These are phyloP conservation scores for Drosophila simulans DNA, from an alignment of 1,140 invertebrate species.

Conservation along the genomic window DNA sequence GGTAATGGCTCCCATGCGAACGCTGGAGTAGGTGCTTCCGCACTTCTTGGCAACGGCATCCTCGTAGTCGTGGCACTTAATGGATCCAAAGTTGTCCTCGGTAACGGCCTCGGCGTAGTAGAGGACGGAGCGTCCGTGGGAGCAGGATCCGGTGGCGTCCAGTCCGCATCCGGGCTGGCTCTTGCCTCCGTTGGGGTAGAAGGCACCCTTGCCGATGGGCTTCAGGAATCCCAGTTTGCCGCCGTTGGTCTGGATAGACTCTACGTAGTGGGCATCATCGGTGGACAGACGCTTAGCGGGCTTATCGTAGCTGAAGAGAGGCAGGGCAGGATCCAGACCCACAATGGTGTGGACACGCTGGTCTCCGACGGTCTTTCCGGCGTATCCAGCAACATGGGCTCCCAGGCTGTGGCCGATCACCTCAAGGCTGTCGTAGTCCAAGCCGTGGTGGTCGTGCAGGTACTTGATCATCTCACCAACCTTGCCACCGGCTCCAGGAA, in stretches of 20 bases:
- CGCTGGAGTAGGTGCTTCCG: slow-evolving; percentile 58
- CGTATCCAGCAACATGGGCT: slow-evolving; percentile 85
- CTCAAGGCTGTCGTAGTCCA: slow-evolving; percentile 47
- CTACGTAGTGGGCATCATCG: slow-evolving; percentile 74
- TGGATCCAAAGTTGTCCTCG: slow-evolving; percentile 55
- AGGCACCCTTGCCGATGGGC: slow-evolving; percentile 85
- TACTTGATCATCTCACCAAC: slow-evolving; percentile 73
- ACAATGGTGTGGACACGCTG: slow-evolving; percentile 64
- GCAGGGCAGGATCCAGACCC: slow-evolving; percentile 85
- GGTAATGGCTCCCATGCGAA: slow-evolving; percentile 83
- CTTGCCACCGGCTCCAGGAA: slow-evolving; percentile 85
- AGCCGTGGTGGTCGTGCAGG: slow-evolving; percentile 58
- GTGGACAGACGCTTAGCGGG: slow-evolving; percentile 81
- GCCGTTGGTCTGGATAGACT: slow-evolving; percentile 86
- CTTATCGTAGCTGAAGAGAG: slow-evolving; percentile 74
- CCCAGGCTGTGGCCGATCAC: slow-evolving; percentile 83
- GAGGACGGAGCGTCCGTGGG: slow-evolving; percentile 85
- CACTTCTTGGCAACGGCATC: slow-evolving; percentile 59
- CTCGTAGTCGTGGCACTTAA: slow-evolving; percentile 64
- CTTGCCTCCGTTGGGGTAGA: slow-evolving; percentile 85
- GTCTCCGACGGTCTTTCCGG: slow-evolving; percentile 83
- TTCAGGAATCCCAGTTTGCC: slow-evolving; percentile 85
- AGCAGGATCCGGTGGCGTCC: slow-evolving; percentile 82
- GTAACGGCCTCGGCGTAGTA: slow-evolving; percentile 86
- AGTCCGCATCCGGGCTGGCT: slow-evolving; percentile 86